phyloP scores from a whole-genome alignment of 2,113 vertebrate genomes.

The Pterocles orientalis region DNA sequence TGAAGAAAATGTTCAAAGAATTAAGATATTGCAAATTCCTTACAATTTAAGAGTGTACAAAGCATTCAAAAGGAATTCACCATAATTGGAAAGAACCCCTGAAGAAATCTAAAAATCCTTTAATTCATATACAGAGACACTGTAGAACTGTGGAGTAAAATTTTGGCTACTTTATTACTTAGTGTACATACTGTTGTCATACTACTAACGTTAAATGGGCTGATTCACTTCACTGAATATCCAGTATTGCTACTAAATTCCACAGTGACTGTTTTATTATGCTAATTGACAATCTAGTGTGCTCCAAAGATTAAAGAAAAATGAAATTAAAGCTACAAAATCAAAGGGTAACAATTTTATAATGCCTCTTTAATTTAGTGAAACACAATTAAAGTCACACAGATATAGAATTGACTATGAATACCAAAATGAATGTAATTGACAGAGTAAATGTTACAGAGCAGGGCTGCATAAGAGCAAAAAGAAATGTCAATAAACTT shows the following conservation, averaged over 20 bases:
- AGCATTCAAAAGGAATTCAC: not conserved
- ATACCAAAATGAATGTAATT: conserved; percentile 73
- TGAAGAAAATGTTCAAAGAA: not conserved
- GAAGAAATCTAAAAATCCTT: not conserved
- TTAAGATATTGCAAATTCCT: not conserved
- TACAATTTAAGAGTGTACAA: not conserved
- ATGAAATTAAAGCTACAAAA: conserved; percentile 81
- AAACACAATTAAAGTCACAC: conserved; percentile 80
- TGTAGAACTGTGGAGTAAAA: not conserved
- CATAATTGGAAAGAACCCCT: accelerated
- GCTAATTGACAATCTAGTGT: conserved; percentile 77
- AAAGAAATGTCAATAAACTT: conserved; percentile 65
- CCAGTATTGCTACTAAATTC: conserved; percentile 68
- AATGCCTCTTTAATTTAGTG: conserved; percentile 81
- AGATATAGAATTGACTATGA: conserved; percentile 74
- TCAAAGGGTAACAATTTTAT: conserved; percentile 83
- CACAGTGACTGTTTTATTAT: conserved; percentile 76
- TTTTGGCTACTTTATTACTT: not conserved
- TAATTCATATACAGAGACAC: not conserved
- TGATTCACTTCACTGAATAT: conserved; percentile 60
- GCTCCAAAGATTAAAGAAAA: conserved; percentile 79
- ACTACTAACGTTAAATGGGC: not conserved
- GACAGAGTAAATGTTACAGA: conserved; percentile 73
- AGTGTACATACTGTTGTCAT: not conserved
- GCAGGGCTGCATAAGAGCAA: conserved; percentile 30